phyloP scores from a whole-genome alignment of 2,797 vertebrate species.

The Coendou prehensilis region DNA sequence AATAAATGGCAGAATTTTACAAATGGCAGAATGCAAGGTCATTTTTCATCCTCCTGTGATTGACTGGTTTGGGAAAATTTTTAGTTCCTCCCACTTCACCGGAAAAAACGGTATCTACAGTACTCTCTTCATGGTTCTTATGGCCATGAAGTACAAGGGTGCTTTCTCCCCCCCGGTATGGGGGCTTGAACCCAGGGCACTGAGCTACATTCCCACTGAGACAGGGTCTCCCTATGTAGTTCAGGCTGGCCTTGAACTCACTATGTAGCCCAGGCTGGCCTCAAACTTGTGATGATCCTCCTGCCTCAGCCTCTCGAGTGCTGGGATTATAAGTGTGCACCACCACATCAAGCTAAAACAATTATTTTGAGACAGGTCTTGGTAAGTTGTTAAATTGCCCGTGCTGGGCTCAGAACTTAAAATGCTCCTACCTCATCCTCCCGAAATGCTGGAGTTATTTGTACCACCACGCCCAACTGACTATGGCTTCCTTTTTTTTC shows the following conservation, averaged over 20 bases:
- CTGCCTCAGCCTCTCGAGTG: neutral
- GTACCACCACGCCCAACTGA: neutral
- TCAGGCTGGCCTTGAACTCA: neutral
- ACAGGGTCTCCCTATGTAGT: too few species aligned
- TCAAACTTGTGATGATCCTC: neutral
- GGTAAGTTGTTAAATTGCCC: neutral
- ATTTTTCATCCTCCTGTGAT: slow-evolving; percentile 3
- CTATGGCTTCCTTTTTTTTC: neutral
- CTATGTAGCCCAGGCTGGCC: neutral
- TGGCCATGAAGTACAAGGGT: neutral
- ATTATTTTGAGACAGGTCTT: neutral
- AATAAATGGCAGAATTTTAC: slow-evolving; percentile 61
- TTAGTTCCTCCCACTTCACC: slow-evolving; percentile 35
- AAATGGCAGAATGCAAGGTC: slow-evolving; percentile 44
- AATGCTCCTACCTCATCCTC: neutral
- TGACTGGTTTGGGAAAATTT: slow-evolving; percentile 34
- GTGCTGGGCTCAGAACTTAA: neutral
- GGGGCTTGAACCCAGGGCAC: neutral
- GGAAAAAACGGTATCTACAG: slow-evolving; percentile 35
- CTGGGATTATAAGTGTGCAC: neutral
- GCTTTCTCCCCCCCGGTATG: neutral
- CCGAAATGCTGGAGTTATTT: neutral
- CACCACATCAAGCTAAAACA: neutral
- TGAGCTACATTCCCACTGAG: neutral
- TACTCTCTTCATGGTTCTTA: slow-evolving; percentile 8